Conservation (phyloP, 2,113 vertebrate genomes). For the Dasypus novemcinctus region DNA sequence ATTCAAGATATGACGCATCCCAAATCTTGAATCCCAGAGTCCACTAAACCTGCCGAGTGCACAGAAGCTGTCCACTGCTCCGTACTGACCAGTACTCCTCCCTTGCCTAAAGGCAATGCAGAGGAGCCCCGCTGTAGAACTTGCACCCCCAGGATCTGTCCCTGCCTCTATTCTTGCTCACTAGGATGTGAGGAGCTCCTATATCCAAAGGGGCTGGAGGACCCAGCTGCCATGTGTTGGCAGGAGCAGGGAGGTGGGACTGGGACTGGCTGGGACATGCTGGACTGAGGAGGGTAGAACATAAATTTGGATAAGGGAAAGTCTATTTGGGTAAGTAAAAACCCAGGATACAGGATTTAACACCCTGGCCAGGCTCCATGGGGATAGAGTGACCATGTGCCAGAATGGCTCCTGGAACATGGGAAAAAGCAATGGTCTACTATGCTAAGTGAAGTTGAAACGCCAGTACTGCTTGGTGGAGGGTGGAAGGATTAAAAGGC, state of each 20-base stretch:
- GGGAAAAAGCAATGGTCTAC: not conserved
- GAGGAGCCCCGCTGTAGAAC: not conserved
- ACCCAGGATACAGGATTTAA: not conserved
- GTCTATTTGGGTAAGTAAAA: accelerated
- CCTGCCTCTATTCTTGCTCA: not conserved
- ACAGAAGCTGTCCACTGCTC: not conserved
- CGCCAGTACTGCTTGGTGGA: accelerated
- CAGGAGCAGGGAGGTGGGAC: not conserved
- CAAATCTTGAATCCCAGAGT: not conserved
- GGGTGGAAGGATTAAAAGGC: not conserved
- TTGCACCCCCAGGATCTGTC: not conserved
- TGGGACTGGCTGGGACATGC: not conserved
- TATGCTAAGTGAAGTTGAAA: accelerated
- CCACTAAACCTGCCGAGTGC: not conserved
- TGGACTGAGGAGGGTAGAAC: not conserved
- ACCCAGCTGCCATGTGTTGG: too few relatives aligned
- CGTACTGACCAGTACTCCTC: too few relatives aligned
- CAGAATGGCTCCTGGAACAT: not conserved
- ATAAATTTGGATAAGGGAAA: too few relatives aligned
- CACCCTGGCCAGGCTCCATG: not conserved
- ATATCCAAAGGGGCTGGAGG: accelerated
- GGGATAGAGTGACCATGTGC: accelerated
- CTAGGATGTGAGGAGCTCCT: too few relatives aligned
- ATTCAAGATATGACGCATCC: not conserved
- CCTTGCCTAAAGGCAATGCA: accelerated